phyloP scores from a whole-genome alignment of 2,888 invertebrate genomes.

The Eupithecia exiguata region DNA sequence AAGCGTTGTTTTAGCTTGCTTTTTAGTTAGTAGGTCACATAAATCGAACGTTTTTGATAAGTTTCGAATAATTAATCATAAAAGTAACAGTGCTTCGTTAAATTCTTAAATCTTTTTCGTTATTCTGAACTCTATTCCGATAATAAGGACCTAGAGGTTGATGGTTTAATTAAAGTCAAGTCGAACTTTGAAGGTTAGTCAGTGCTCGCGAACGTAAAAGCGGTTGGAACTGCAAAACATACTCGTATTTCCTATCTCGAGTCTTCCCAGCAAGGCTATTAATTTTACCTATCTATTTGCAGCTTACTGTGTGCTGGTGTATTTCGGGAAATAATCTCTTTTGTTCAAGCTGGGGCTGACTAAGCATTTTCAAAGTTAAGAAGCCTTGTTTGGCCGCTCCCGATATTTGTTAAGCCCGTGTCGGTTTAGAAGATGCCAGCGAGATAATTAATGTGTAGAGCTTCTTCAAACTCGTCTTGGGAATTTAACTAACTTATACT shows the following conservation, averaged over 20 bases:
- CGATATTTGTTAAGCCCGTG: constrained; percentile 78
- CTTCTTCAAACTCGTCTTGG: constrained; percentile 57
- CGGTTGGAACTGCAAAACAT: constrained; percentile 33
- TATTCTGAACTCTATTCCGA: constrained; percentile 5
- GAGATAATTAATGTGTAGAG: constrained; percentile 77
- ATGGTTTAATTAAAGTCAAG: constrained; percentile 30
- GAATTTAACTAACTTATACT: constrained; percentile 69
- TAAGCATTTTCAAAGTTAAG: constrained; percentile 72
- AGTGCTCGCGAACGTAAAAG: constrained; percentile 23
- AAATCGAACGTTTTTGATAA: constrained; percentile 32
- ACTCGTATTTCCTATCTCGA: constrained; percentile 26
- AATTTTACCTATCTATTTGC: constrained; percentile 46
- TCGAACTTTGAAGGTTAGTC: constrained; percentile 30
- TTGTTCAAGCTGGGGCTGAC: constrained; percentile 66
- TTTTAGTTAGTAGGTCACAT: constrained; percentile 31
- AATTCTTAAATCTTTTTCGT: not conserved
- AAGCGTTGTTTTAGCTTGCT: constrained; percentile 38
- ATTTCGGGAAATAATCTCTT: constrained; percentile 66
- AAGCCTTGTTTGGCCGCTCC: constrained; percentile 72
- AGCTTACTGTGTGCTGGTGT: constrained; percentile 52
- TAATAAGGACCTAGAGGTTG: constrained; percentile 12
- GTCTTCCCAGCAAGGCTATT: constrained; percentile 37
- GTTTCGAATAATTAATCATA: not conserved
- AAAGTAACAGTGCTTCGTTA: not conserved
- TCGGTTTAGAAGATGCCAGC: constrained; percentile 73